phyloP scores from a whole-genome alignment of 1,140 invertebrate genomes.

The Chionoecetes opilio region DNA sequence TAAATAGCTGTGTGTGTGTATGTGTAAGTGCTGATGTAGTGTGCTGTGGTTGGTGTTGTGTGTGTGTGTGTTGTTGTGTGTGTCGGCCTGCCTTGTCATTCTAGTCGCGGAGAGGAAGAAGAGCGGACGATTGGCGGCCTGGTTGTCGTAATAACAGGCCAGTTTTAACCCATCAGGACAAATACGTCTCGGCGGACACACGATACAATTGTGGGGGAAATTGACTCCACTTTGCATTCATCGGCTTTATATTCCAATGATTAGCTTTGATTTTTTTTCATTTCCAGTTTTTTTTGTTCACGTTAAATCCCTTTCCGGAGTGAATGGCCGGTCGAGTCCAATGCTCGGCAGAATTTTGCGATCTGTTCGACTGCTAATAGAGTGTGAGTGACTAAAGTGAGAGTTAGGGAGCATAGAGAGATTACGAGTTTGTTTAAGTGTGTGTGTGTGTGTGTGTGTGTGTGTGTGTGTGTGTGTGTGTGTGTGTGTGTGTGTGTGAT shows the following conservation, averaged over 20 bases:
- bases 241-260: constrained; percentile 8
- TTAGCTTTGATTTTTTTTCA: neutral
- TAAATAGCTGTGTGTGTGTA: too few species aligned
- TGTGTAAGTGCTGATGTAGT: too few species aligned
- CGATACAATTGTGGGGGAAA: neutral
- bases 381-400: neutral
- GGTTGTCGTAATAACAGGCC: neutral
- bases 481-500: too few species aligned
- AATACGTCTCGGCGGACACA: neutral
- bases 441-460: neutral
- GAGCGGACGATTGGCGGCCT: too few species aligned
- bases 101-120: too few species aligned
- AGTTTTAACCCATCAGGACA: neutral
- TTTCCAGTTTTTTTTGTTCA: neutral
- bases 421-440: neutral
- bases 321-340: neutral
- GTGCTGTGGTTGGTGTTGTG: too few species aligned
- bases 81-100: too few species aligned
- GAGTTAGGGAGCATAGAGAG: too few species aligned
- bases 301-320: neutral
- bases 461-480: neutral
- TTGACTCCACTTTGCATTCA: constrained; percentile 19
- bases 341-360: neutral
- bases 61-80: too few species aligned
- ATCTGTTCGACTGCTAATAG: neutral